Evolutionary conservation across 2,888 invertebrate species (phyloP).

Genomic region (Ferdinandea cuprea): DNA sequence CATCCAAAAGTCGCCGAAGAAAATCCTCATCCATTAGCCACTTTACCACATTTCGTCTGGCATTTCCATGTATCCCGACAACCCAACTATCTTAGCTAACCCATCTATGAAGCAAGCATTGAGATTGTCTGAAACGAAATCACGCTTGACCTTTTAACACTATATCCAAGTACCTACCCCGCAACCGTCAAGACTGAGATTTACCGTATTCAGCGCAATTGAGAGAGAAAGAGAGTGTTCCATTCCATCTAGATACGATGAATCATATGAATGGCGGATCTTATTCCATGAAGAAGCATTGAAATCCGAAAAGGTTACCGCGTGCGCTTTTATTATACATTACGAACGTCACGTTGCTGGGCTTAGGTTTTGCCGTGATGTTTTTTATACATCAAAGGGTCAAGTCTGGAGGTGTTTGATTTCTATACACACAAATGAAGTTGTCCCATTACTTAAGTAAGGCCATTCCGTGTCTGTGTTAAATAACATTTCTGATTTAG

Average conservation of each 20-base stretch:
- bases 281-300: constrained; percentile 58
- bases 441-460: constrained; percentile 6
- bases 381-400: constrained; percentile 36
- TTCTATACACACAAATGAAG: constrained; percentile 25
- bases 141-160: constrained; percentile 71
- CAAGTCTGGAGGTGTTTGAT: constrained; percentile 35
- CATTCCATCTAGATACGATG: constrained; percentile 49
- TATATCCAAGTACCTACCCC: constrained; percentile 15
- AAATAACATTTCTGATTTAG: neutral
- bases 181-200: constrained; percentile 23
- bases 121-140: constrained; percentile 63
- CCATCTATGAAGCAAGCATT: constrained; percentile 44
- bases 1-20: neutral
- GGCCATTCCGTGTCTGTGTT: neutral
- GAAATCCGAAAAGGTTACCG: constrained; percentile 60
- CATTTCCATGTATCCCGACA: constrained; percentile 62
- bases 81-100: constrained; percentile 46
- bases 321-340: constrained; percentile 57
- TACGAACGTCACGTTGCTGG: constrained; percentile 58
- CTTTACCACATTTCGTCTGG: constrained; percentile 49
- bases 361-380: constrained; percentile 32
- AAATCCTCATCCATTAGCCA: constrained; percentile 23
- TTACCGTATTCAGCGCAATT: constrained; percentile 2
- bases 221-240: constrained; percentile 1
- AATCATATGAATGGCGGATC: constrained; percentile 58